phyloP scores from a whole-genome alignment of 2,888 invertebrate species.

The Sphaeridia pumilis region DNA sequence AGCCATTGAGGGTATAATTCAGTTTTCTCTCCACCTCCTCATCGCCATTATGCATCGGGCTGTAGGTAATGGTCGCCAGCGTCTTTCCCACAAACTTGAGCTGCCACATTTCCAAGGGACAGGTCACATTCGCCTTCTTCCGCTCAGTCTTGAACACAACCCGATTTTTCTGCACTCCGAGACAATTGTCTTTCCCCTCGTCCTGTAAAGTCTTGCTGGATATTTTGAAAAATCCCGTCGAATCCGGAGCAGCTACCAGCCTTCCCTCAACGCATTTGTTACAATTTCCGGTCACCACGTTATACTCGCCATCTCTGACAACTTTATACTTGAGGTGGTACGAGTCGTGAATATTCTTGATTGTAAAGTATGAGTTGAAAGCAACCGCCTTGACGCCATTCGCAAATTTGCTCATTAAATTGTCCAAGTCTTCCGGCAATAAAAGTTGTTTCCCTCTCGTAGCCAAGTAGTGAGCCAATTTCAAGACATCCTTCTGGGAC shows the following conservation, averaged over 20 bases:
- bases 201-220: background rate
- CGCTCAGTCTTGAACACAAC: slow-evolving; percentile 6
- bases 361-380: slow-evolving; percentile 3
- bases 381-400: slow-evolving; percentile 6
- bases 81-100: slow-evolving; percentile 13
- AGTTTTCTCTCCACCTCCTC: background rate
- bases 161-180: slow-evolving; percentile 6
- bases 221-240: background rate
- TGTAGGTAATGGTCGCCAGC: slow-evolving; percentile 6
- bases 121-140: background rate
- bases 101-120: slow-evolving; percentile 6
- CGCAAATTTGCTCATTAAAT: background rate
- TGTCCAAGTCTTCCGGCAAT: background rate
- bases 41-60: background rate
- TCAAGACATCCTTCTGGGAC: slow-evolving; percentile 1
- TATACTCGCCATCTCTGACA: slow-evolving; percentile 1
- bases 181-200: slow-evolving; percentile 1
- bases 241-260: background rate
- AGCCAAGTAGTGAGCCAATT: slow-evolving; percentile 1
- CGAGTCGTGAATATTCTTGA: slow-evolving; percentile 13
- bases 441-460: background rate
- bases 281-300: slow-evolving; percentile 9
- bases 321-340: slow-evolving; percentile 9
- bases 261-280: slow-evolving; percentile 1
- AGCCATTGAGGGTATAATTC: slow-evolving; percentile 2